A percentile compares a stretch with the other conserved stretches of the same genome.
Conservation (phyloP, 2,888 invertebrate genomes). For the Pristionchus maxplancki region DNA sequence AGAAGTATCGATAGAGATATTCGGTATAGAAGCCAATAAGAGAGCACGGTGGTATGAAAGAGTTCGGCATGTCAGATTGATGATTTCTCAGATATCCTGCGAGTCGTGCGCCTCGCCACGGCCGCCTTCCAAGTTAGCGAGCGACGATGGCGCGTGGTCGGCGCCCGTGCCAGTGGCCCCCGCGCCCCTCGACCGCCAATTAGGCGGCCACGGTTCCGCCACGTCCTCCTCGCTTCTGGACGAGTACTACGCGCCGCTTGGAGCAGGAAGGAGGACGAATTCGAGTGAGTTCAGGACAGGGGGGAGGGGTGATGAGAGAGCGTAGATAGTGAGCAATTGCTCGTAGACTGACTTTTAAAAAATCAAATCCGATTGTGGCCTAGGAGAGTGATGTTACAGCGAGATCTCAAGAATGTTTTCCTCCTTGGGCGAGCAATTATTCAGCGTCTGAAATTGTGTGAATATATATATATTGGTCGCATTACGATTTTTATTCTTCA, state of each 20-base stretch:
- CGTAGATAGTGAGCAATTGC: too few relatives aligned
- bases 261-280: neutral
- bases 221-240: neutral
- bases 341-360: too few relatives aligned
- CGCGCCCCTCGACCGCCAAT: neutral
- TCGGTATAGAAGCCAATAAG: neutral
- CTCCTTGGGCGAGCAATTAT: too few relatives aligned
- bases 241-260: neutral
- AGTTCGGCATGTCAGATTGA: neutral
- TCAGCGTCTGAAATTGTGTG: too few relatives aligned
- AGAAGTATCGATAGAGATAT: neutral
- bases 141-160: neutral
- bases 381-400: too few relatives aligned
- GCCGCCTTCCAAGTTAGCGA: constrained; percentile 21
- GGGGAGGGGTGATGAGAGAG: too few relatives aligned
- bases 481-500: too few relatives aligned
- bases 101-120: constrained; percentile 33
- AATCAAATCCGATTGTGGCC: too few relatives aligned
- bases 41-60: neutral
- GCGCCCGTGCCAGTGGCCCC: constrained; percentile 36
- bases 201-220: neutral
- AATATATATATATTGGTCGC: too few relatives aligned
- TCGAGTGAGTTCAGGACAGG: neutral
- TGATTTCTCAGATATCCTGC: constrained; percentile 12
- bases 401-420: too few relatives aligned